phyloP scores from a whole-genome alignment of 92 coral and sea anemone species.

The Zoanthus sansibaricus region DNA sequence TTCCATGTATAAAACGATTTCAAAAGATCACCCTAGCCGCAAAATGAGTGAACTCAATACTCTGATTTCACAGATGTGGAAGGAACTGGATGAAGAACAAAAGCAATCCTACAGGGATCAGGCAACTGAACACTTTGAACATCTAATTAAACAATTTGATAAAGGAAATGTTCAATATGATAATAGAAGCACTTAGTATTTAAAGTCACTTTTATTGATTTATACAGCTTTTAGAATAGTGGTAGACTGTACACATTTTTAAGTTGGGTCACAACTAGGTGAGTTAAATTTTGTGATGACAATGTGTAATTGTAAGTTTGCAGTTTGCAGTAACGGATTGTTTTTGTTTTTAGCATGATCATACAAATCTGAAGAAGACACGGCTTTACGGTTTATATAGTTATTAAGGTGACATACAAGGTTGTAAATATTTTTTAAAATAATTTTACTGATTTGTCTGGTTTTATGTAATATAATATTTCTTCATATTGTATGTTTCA shows the following conservation, averaged over 20 bases:
- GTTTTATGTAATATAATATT: neutral
- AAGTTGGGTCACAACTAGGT: neutral
- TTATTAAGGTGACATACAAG: neutral
- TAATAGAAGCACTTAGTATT: neutral
- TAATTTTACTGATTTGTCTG: neutral
- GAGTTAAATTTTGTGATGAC: conserved; percentile 1
- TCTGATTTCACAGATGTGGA: conserved; percentile 44
- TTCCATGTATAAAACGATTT: conserved; percentile 16
- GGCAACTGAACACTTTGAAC: conserved; percentile 44
- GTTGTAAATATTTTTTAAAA: neutral
- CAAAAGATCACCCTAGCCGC: conserved; percentile 32
- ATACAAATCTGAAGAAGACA: neutral
- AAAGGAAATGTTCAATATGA: conserved; percentile 8
- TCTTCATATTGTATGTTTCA: neutral
- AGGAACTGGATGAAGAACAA: conserved; percentile 31
- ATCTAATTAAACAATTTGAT: conserved; percentile 9
- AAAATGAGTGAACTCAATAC: conserved; percentile 40
- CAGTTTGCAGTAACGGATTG: neutral
- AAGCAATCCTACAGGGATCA: conserved; percentile 23
- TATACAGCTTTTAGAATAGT: too few relatives aligned
- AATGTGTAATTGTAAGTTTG: neutral
- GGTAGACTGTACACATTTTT: neutral
- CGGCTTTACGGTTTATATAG: neutral
- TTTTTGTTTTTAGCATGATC: neutral
- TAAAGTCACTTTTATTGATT: neutral